Evolutionary conservation across 2,888 invertebrate genomes (phyloP), one percentile per base, ranked within the genome.

Genomic region (Oxytorus armatus): DNA sequence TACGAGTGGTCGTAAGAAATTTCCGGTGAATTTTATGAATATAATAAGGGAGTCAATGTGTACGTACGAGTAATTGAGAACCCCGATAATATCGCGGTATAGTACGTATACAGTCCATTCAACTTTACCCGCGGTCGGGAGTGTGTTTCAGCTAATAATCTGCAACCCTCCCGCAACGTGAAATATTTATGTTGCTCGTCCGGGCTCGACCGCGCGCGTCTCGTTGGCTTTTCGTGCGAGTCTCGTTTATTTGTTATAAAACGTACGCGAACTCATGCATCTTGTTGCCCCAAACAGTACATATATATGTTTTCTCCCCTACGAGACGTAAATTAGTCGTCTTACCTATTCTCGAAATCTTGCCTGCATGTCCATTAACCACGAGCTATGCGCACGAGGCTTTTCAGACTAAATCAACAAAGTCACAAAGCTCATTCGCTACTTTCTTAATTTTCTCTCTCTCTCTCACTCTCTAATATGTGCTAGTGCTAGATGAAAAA

Each of bases 321-420:
- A 59, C 36, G 74, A 69, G 68, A 57, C 63, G 14, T 49, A 36
- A 49, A 73, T 81, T 79, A 53, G 18, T 55, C 57, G 73, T 49
- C 80, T 77, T 73, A 77, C 73, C 77, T 77, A 77, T 80, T 57
- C 73, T 49, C 68, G 63, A 73, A 59, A 69, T 80, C 77, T 80
- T 66, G 29, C 21, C 23, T 23, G 33, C 66, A 23, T 21, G 39
- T 66, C 51, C 51, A 68, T 53, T 42, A 68, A 53, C 36, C 5
- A 5, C 36, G 14, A 2, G 14, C 29, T 36, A 1, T 36, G 42
- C n/a, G 36, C 23, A 59, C 7, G 42, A n/a, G 21, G 39, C 11
- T 23, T 59, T 59, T 11, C 3, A 59, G 18, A 5, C 21, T 0
- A 39, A 47, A 29, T 42, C n/a, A 8, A n/a, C n/a, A 57, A 51